phyloP scores from a whole-genome alignment of 2,113 vertebrate genomes.

The Malurus cyaneus region DNA sequence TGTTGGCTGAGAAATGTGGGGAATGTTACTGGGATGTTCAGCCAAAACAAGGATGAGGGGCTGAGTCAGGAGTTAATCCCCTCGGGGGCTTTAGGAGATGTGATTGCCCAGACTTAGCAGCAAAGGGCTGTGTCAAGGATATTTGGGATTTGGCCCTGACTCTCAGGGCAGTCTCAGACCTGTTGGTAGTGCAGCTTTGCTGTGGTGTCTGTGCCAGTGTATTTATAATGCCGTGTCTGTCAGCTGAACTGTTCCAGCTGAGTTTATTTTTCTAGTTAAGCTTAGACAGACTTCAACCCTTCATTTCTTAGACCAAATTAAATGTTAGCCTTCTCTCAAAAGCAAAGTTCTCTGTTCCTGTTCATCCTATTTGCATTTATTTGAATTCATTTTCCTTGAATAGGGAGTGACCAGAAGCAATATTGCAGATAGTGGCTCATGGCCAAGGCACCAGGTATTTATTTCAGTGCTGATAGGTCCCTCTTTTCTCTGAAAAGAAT shows the following conservation, averaged over 20 bases:
- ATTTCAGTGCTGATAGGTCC: not conserved
- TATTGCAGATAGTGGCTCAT: not conserved
- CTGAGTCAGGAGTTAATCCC: not conserved
- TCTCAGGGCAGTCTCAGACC: not conserved
- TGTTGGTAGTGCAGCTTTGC: not conserved
- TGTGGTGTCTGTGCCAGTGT: not conserved
- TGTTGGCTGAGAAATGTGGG: not conserved
- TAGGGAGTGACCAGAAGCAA: not conserved
- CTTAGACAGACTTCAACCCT: not conserved
- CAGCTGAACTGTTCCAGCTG: not conserved
- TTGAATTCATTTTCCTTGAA: not conserved
- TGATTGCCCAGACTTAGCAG: not conserved
- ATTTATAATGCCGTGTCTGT: not conserved
- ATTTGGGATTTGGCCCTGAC: not conserved
- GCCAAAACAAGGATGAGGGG: not conserved
- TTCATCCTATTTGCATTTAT: not conserved
- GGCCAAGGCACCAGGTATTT: not conserved
- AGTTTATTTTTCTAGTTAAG: not conserved
- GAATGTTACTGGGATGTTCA: not conserved
- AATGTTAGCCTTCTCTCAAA: not conserved
- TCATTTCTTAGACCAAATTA: not conserved
- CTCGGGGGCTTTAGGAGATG: not conserved
- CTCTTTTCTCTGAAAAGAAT: not conserved
- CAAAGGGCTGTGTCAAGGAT: not conserved
- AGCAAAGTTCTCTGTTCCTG: not conserved